phyloP scores from a whole-genome alignment of 2,797 vertebrate species.

The Odontamblyopus lacepedii region DNA sequence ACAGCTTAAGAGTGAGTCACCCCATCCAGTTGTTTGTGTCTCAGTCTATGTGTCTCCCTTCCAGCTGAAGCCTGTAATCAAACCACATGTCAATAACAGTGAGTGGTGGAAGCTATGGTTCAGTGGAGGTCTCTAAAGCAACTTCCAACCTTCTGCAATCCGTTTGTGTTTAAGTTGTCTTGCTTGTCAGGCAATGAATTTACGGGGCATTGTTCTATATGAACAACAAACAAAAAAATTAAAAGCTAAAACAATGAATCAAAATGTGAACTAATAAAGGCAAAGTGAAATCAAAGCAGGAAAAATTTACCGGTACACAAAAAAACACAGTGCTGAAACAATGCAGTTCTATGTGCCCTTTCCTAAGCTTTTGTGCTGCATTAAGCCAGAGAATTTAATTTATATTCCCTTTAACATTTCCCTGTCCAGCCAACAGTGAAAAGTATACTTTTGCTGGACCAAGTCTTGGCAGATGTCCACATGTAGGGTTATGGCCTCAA shows the following conservation, averaged over 20 bases:
- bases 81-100: slow-evolving; percentile 28
- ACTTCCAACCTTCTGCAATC: neutral
- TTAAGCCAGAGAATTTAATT: slow-evolving; percentile 2
- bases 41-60: slow-evolving; percentile 36
- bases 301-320: too few relatives aligned
- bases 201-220: too few relatives aligned
- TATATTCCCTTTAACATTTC: slow-evolving; percentile 7
- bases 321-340: too few relatives aligned
- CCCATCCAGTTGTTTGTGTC: slow-evolving; percentile 25
- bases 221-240: too few relatives aligned
- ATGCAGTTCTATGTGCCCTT: neutral
- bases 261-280: too few relatives aligned
- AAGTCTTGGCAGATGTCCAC: neutral
- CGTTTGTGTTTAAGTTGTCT: too few relatives aligned
- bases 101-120: slow-evolving; percentile 29
- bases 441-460: neutral
- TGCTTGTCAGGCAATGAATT: too few relatives aligned
- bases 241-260: too few relatives aligned
- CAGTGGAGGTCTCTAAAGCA: slow-evolving; percentile 16
- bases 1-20: slow-evolving; percentile 47
- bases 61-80: slow-evolving; percentile 48
- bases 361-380: neutral
- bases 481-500: neutral
- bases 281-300: too few relatives aligned
- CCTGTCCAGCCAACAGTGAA: too few relatives aligned